Evolutionary conservation across 2,888 invertebrate species (phyloP).

Genomic region (Drosophila percnosoma): DNA sequence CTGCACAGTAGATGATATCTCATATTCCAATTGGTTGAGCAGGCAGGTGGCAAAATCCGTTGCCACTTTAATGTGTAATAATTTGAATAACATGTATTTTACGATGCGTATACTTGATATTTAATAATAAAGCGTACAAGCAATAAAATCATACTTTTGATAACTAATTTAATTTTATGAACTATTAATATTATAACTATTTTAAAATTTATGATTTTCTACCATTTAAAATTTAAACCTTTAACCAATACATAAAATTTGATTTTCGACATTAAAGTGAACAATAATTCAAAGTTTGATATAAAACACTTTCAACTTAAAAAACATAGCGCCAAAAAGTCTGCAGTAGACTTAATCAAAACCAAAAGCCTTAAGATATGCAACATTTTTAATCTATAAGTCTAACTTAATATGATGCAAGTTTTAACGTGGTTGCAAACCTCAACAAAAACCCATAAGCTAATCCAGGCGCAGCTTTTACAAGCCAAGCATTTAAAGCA

Average conservation of each 20-base stretch:
- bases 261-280: fast-evolving
- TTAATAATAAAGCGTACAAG: neutral
- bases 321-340: conserved; percentile 13
- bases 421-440: conserved; percentile 6
- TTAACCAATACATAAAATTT: neutral
- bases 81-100: conserved; percentile 16
- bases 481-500: neutral
- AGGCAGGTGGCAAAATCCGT: conserved; percentile 16
- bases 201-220: neutral
- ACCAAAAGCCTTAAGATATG: conserved; percentile 19
- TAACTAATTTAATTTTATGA: too few relatives aligned
- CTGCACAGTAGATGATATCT: conserved; percentile 31
- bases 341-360: neutral
- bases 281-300: neutral
- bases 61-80: conserved; percentile 4
- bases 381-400: neutral
- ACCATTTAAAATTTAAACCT: neutral
- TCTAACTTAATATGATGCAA: neutral
- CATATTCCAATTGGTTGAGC: conserved; percentile 15
- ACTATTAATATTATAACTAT: too few relatives aligned
- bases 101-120: conserved; percentile 14
- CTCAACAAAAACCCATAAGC: neutral
- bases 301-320: neutral
- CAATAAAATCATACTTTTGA: neutral
- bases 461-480: neutral